Percentiles rank a stretch among this genome's conserved stretches.
Conservation (phyloP, 2,113 vertebrate genomes). For the Bothrops jararaca region DNA sequence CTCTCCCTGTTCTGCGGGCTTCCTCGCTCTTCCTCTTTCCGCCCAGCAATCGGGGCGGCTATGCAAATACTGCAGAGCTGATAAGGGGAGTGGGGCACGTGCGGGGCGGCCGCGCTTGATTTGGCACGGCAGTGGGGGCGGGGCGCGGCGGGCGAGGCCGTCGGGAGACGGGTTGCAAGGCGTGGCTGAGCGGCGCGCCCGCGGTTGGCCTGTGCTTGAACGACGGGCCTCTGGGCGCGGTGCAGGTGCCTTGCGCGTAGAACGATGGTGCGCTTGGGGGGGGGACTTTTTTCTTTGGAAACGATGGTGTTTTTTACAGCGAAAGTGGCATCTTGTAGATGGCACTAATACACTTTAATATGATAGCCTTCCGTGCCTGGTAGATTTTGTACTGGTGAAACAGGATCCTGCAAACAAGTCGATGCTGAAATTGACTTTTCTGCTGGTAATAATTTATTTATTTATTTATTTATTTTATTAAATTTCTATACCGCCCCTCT, state of each 20-base stretch:
- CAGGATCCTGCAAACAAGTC: neutral
- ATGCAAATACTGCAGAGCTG: conserved; percentile 33
- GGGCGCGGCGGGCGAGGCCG: neutral
- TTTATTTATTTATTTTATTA: too few species aligned
- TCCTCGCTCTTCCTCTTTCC: conserved; percentile 12
- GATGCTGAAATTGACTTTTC: neutral
- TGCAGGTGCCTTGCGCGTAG: neutral
- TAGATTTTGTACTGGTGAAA: neutral
- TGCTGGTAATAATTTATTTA: neutral
- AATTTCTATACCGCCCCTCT: too few species aligned
- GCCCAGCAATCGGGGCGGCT: neutral
- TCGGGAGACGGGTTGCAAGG: neutral
- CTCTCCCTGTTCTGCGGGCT: neutral
- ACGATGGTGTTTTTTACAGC: neutral
- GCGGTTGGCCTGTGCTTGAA: neutral
- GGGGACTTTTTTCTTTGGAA: neutral
- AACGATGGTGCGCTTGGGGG: too few species aligned
- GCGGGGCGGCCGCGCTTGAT: neutral
- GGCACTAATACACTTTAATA: neutral
- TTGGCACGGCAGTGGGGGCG: neutral
- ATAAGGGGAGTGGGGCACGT: neutral
- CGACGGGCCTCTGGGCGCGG: neutral
- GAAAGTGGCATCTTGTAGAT: neutral
- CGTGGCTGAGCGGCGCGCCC: neutral
- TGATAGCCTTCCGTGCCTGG: neutral